Evolutionary conservation across 2,113 vertebrate species (phyloP).

Genomic region (western clawed frog (Xenopus tropicalis)): DNA sequence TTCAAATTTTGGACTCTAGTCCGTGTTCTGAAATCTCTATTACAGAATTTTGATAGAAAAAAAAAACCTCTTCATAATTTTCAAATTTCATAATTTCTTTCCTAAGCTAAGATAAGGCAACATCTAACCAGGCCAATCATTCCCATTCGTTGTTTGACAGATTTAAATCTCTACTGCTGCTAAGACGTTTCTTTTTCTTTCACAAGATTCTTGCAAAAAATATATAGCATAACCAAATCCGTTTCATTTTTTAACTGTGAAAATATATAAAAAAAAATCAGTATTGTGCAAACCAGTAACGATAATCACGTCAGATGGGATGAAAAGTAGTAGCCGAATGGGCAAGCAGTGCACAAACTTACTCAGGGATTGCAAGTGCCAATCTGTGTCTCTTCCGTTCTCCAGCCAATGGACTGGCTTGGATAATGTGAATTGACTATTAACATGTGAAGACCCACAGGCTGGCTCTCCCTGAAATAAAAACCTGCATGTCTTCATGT

Average conservation of each 20-base stretch:
- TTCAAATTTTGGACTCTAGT: conserved; percentile 25
- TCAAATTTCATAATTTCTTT: conserved; percentile 11
- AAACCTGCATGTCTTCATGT: neutral
- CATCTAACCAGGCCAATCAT: conserved; percentile 5
- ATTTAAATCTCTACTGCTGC: neutral
- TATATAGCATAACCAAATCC: conserved; percentile 4
- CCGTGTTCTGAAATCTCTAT: conserved; percentile 22
- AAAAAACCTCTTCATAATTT: conserved; percentile 9
- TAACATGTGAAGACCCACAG: conserved; percentile 1
- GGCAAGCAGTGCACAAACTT: neutral
- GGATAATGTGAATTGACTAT: neutral
- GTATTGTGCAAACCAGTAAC: neutral
- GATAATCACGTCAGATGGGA: neutral
- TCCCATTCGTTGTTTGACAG: neutral
- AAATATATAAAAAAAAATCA: neutral
- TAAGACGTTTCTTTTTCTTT: conserved; percentile 11
- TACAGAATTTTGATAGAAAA: conserved; percentile 34
- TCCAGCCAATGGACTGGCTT: neutral
- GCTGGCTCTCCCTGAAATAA: neutral
- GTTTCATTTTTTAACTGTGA: neutral
- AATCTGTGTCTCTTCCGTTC: conserved; percentile 1
- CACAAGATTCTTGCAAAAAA: conserved; percentile 1
- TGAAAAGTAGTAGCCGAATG: neutral
- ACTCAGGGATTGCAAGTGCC: neutral
- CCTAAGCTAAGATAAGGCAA: conserved; percentile 2